phyloP scores from a whole-genome alignment of 92 coral and sea anemone species.

The Epizoanthus fatuus region DNA sequence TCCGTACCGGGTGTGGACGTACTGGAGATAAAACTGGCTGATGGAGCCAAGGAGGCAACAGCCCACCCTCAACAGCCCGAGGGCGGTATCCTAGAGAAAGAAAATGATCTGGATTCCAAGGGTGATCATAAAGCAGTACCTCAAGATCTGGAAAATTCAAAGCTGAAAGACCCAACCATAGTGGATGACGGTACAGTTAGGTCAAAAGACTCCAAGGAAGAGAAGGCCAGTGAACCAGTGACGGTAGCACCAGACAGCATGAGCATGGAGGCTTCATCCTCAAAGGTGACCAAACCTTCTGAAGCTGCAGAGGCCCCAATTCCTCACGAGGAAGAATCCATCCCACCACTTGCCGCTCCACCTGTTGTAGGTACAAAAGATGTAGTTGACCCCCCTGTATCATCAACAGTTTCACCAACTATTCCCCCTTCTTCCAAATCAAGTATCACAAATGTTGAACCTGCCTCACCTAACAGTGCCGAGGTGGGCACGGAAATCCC shows the following conservation, averaged over 20 bases:
- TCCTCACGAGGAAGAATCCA: not conserved
- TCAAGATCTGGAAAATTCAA: not conserved
- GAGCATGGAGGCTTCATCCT: not conserved
- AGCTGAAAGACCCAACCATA: not conserved
- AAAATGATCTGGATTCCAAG: not conserved
- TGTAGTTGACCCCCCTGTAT: not conserved
- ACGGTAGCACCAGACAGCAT: not conserved
- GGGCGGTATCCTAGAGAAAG: not conserved
- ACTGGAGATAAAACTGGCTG: slow-evolving; percentile 89
- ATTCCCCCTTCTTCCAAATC: slow-evolving; percentile 40
- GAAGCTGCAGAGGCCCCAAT: not conserved
- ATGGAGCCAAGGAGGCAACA: slow-evolving; percentile 89
- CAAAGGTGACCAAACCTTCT: not conserved
- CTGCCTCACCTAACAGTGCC: slow-evolving; percentile 45
- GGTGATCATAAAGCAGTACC: not conserved
- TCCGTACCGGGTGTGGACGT: slow-evolving; percentile 87
- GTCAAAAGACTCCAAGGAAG: not conserved
- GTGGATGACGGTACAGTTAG: slow-evolving; percentile 3
- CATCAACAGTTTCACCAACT: slow-evolving; percentile 30
- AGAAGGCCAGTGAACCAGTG: not conserved
- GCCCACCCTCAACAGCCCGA: slow-evolving; percentile 82
- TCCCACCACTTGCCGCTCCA: slow-evolving; percentile 28
- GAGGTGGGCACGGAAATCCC: slow-evolving; percentile 22
- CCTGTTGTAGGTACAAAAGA: slow-evolving; percentile 34
- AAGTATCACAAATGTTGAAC: slow-evolving; percentile 59